Percentiles rank a stretch among this genome's conserved stretches.
These are phyloP conservation scores for Cochlearius cochlearius DNA, from an alignment of 2,113 vertebrate species.

Conservation along the genomic window DNA sequence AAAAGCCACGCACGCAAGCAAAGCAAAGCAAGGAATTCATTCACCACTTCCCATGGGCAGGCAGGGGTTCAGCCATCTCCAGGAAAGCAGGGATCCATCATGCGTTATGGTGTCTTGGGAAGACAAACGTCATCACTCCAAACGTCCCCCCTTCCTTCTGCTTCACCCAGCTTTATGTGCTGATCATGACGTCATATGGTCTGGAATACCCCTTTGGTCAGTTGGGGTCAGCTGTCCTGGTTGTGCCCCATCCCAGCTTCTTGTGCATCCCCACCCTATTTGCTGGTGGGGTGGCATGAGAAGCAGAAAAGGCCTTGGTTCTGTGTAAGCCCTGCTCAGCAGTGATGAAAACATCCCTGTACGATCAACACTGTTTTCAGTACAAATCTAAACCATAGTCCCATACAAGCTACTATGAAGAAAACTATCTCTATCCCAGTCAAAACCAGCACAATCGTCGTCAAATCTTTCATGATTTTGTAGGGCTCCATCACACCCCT, in stretches of 20 bases:
- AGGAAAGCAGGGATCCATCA: neutral
- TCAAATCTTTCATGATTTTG: neutral
- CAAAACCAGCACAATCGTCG: neutral
- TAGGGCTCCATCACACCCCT: accelerated
- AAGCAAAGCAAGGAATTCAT: neutral
- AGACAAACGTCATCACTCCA: neutral
- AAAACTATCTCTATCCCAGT: neutral
- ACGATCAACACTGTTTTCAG: neutral
- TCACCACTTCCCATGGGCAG: neutral
- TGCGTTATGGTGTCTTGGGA: accelerated
- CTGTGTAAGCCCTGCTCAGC: neutral
- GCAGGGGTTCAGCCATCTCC: neutral
- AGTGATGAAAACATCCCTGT: accelerated
- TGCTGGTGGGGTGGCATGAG: neutral
- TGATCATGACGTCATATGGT: neutral
- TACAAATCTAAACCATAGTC: neutral
- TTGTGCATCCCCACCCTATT: neutral
- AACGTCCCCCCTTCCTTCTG: neutral
- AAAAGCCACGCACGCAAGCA: accelerated
- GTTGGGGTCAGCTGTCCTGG: neutral
- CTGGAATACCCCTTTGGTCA: neutral
- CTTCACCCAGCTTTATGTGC: neutral
- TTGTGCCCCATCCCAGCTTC: neutral
- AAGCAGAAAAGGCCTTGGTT: neutral
- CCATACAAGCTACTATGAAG: neutral